Percentiles rank a stretch among this genome's conserved stretches.
Conservation (phyloP, 2,888 invertebrate species). For the Cerastis leucographa region DNA sequence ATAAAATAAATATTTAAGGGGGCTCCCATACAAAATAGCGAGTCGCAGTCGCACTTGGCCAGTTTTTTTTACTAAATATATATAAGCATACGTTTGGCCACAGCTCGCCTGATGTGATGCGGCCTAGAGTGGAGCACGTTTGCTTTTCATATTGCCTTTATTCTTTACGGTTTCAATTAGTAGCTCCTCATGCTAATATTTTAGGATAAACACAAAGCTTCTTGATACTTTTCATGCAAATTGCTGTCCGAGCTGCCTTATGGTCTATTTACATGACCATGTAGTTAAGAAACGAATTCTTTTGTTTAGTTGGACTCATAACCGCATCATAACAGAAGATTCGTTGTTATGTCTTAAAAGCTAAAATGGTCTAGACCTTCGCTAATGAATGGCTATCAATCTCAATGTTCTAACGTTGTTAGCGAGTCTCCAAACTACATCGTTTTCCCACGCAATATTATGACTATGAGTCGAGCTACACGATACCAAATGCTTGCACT, state of each 20-base stretch:
- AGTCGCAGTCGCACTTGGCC: too few species aligned
- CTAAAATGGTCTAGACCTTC: constrained; percentile 58
- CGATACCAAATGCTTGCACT: too few species aligned
- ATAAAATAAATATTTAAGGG: too few species aligned
- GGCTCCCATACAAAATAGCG: too few species aligned
- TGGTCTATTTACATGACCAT: constrained; percentile 27
- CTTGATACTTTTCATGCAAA: constrained; percentile 17
- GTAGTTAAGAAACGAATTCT: constrained; percentile 10
- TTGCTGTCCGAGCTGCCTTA: neutral
- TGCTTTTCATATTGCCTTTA: neutral
- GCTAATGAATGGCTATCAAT: constrained; percentile 60
- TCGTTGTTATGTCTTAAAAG: constrained; percentile 37
- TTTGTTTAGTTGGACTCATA: constrained; percentile 19
- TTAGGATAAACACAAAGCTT: neutral
- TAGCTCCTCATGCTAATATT: neutral
- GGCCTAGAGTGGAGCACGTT: too few species aligned
- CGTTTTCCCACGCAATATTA: constrained; percentile 44
- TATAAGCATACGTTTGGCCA: too few species aligned
- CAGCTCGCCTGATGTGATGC: too few species aligned
- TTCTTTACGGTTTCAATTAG: neutral
- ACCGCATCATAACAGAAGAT: constrained; percentile 14
- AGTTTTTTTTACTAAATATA: too few species aligned
- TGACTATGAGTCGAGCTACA: neutral
- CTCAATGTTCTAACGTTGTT: constrained; percentile 41
- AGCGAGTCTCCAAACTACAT: constrained; percentile 24